These are phyloP conservation scores for Ceyx margarethae DNA, from an alignment of 2,113 vertebrate species.

Conservation along the genomic window DNA sequence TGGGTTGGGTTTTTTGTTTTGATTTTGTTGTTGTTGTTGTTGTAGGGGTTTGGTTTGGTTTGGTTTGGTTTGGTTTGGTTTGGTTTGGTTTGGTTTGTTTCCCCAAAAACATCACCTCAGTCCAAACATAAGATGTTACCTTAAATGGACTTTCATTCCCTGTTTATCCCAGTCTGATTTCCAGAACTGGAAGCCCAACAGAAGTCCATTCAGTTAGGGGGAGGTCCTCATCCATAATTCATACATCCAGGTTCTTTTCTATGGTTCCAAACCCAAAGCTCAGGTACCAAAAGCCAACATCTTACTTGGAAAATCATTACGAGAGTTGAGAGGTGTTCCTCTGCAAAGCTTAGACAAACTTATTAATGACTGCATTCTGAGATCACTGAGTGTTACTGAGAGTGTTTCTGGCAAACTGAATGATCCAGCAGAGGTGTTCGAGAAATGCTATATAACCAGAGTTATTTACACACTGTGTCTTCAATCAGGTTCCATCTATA, in stretches of 20 bases:
- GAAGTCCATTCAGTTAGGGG: fast-evolving
- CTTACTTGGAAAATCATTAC: background rate
- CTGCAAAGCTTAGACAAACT: background rate
- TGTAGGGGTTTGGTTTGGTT: too few relatives aligned
- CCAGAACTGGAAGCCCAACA: background rate
- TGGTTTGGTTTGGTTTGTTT: background rate
- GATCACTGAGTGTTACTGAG: background rate
- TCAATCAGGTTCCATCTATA: background rate
- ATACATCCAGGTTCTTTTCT: background rate
- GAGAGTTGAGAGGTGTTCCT: background rate
- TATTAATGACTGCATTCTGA: background rate
- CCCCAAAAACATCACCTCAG: background rate
- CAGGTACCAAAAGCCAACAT: background rate
- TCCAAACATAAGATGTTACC: background rate
- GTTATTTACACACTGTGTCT: background rate
- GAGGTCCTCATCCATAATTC: background rate
- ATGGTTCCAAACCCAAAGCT: background rate
- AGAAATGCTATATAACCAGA: background rate
- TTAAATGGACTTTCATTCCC: background rate
- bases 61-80: background rate
- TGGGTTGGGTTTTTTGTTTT: too few relatives aligned
- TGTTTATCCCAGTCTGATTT: background rate
- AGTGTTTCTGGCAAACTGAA: background rate
- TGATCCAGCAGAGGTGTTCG: background rate
- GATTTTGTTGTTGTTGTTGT: too few relatives aligned